A percentile compares a stretch with the other conserved stretches of the same genome.
Evolutionary conservation across 2,888 invertebrate species (phyloP).

Genomic region (Leptopilina drosophilae): DNA sequence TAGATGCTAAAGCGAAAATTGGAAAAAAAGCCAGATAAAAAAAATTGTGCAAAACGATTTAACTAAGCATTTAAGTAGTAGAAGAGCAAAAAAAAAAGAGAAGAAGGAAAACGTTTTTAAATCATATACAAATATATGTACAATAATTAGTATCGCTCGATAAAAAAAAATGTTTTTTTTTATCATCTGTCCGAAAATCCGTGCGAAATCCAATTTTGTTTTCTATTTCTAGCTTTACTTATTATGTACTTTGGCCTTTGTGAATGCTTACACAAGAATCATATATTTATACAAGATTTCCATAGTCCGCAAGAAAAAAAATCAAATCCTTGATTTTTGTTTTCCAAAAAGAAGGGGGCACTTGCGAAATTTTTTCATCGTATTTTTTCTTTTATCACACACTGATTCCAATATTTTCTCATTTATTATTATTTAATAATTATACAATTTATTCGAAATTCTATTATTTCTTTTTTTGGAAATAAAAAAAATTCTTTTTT

Average conservation of each 20-base stretch:
- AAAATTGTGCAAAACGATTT: constrained; percentile 41
- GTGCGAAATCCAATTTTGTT: constrained; percentile 39
- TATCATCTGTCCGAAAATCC: constrained; percentile 34
- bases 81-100: constrained; percentile 39
- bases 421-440: neutral
- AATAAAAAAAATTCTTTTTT: neutral
- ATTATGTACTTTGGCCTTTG: constrained; percentile 41
- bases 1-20: constrained; percentile 49
- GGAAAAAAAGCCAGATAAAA: constrained; percentile 37
- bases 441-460: neutral
- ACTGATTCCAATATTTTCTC: neutral
- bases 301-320: constrained; percentile 2
- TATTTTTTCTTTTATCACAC: neutral
- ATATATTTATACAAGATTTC: constrained; percentile 5
- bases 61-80: constrained; percentile 36
- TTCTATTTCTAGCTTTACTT: constrained; percentile 38
- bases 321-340: neutral
- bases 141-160: constrained; percentile 41
- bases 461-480: neutral
- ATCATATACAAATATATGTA: constrained; percentile 43
- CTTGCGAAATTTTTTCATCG: neutral
- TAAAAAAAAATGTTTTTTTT: constrained; percentile 18
- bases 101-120: constrained; percentile 40
- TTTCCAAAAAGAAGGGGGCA: neutral
- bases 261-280: constrained; percentile 37